These are phyloP conservation scores for Gibbula magus DNA, from an alignment of 2,888 invertebrate genomes.

Conservation along the genomic window DNA sequence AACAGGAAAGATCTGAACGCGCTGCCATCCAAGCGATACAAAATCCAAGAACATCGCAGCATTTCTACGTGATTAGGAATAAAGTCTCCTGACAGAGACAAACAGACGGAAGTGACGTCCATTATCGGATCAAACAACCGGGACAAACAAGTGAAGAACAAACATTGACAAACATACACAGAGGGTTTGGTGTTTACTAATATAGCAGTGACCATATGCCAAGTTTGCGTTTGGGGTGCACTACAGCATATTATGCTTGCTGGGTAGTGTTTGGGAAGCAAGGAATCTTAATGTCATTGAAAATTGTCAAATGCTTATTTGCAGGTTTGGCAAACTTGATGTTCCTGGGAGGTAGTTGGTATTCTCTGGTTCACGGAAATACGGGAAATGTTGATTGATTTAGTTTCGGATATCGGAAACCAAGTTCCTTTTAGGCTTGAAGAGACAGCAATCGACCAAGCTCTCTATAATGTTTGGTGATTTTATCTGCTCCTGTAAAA, in stretches of 20 bases:
- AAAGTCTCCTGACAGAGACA: not conserved
- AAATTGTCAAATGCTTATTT: too few species aligned
- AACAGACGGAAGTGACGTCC: slow-evolving; percentile 28
- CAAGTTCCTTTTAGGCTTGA: not conserved
- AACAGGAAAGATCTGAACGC: not conserved
- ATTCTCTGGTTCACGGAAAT: too few species aligned
- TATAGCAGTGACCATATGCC: not conserved
- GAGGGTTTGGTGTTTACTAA: not conserved
- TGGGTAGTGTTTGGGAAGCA: too few species aligned
- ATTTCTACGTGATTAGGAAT: slow-evolving; percentile 13
- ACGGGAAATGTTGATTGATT: not conserved
- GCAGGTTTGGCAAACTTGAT: too few species aligned
- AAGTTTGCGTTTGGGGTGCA: not conserved
- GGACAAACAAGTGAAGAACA: slow-evolving; percentile 21
- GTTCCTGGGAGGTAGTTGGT: too few species aligned
- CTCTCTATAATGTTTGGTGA: slow-evolving; percentile 8
- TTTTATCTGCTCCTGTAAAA: not conserved
- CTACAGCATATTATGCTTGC: too few species aligned
- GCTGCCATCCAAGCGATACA: slow-evolving; percentile 3
- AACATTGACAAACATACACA: slow-evolving; percentile 23
- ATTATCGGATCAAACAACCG: slow-evolving; percentile 29
- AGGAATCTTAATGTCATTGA: not conserved
- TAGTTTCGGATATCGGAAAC: slow-evolving; percentile 3
- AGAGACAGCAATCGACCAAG: not conserved
- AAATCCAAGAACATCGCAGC: slow-evolving; percentile 8